Evolutionary conservation across 1,140 invertebrate species (phyloP).

Genomic region (Drosophila auraria): DNA sequence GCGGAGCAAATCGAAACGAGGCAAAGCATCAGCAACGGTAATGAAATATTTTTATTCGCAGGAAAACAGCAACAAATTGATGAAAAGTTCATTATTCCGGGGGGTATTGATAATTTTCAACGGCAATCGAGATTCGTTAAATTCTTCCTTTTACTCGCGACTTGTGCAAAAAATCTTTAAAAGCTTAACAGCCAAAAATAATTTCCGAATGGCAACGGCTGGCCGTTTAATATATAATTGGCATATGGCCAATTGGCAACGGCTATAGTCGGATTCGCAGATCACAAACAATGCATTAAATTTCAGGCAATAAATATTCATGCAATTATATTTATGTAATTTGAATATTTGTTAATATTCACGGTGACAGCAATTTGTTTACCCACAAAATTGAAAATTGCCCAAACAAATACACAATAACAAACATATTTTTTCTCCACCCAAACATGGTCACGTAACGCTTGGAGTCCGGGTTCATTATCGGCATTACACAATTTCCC

Average conservation of each 20-base stretch:
- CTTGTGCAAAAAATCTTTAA: not conserved
- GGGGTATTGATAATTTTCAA: not conserved
- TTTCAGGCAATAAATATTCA: conserved; percentile 46
- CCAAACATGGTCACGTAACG: conserved; percentile 61
- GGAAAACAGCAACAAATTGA: conserved; percentile 9
- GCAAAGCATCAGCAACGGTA: not conserved
- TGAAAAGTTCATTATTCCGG: conserved; percentile 3
- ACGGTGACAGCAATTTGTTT: conserved; percentile 69
- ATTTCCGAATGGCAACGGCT: not conserved
- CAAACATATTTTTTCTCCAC: conserved; percentile 39
- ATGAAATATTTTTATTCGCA: conserved; percentile 11
- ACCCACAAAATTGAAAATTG: conserved; percentile 69
- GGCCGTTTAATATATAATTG: conserved; percentile 30
- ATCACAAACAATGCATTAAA: conserved; percentile 41
- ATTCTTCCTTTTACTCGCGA: not conserved
- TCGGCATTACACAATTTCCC: conserved; percentile 62
- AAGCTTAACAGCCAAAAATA: not conserved
- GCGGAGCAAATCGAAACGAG: not conserved
- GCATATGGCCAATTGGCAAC: conserved; percentile 30
- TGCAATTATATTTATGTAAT: conserved; percentile 55
- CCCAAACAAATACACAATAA: conserved; percentile 40
- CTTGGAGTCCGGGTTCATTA: conserved; percentile 62
- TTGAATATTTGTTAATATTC: conserved; percentile 74
- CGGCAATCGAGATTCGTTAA: not conserved
- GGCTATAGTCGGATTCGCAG: conserved; percentile 11